Evolutionary conservation across 2,113 vertebrate species (phyloP), one percentile per base, ranked within the genome.

Genomic region (Esox niger): DNA sequence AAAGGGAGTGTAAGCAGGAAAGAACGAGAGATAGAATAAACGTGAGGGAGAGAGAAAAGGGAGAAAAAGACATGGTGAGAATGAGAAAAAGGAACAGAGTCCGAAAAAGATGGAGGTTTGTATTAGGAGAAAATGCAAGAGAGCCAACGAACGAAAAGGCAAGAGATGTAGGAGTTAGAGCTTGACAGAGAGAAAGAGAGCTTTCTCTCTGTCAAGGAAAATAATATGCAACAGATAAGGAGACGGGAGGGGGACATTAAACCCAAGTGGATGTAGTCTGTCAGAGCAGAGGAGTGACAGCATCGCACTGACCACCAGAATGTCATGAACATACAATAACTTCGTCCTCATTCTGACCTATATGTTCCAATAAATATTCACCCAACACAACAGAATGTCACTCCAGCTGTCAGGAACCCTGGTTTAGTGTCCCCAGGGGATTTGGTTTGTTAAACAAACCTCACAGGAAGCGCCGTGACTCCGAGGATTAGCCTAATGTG

Each of bases 401-500:
- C 38, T 43, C 38, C 47, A 52, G 20, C 47, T n/a, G n/a, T n/a
- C 47, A 52, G n/a, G 17, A 43, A 43, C 3, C 2, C 6, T 52
- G 47, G 6, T 23, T 23, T 52, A 3, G 6, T 15, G 20, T 21
- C 47, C 47, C 35, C 38, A 1, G 0, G n/a, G 47, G 47, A 52
- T 52, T n/a, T 23, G 47, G 56, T 21, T 35, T 77, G 38, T 75
- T 77, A 71, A 81, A 80, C 81, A 81, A 82, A 85, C 80, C 79
- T 81, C 70, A 75, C 75, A 79, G 75, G 79, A 65, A 66, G 74
- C 80, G 81, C 85, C 72, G 71, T 68, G 74, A 43, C 38, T 43
- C 13, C 2, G 38, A 77, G 80, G 79, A 84, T 87, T 81, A 79
- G 78, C 58, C 62, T 63, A 70, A 75, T 79, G 79, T 80, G 82